A percentile compares a stretch with the other conserved stretches of the same genome.
Evolutionary conservation across 2,113 vertebrate genomes (phyloP).

Genomic region (Loxodonta africana): DNA sequence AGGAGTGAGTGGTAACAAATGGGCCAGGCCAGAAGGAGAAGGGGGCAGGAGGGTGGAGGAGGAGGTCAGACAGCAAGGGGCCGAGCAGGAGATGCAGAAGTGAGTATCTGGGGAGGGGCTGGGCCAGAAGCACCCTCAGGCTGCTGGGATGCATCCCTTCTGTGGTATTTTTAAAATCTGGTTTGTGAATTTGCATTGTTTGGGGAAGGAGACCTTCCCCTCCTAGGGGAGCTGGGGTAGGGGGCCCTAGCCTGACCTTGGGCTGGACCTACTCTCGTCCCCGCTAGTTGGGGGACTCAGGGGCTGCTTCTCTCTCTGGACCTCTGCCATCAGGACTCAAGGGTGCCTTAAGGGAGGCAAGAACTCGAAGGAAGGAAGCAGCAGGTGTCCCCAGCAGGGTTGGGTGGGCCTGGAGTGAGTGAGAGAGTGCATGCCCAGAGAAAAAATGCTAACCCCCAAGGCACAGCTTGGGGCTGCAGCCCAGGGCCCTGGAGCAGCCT

Average conservation of each 20-base stretch:
- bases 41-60: background rate
- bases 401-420: background rate
- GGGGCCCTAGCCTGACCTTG: background rate
- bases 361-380: conserved; percentile 21
- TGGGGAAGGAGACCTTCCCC: background rate
- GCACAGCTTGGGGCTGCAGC: background rate
- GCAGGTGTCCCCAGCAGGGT: background rate
- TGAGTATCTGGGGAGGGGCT: background rate
- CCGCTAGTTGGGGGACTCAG: background rate
- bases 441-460: background rate
- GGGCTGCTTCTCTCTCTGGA: background rate
- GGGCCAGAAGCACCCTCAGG: background rate
- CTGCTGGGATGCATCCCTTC: background rate
- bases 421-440: background rate
- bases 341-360: background rate
- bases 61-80: background rate
- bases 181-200: background rate
- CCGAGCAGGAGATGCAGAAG: background rate
- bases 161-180: background rate
- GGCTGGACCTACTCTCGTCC: background rate
- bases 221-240: too few relatives aligned
- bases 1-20: background rate
- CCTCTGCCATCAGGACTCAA: background rate
- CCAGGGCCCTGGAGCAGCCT: background rate
- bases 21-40: too few relatives aligned